These are phyloP conservation scores for Hetaerina titia DNA, from an alignment of 2,888 invertebrate genomes.

Conservation along the genomic window DNA sequence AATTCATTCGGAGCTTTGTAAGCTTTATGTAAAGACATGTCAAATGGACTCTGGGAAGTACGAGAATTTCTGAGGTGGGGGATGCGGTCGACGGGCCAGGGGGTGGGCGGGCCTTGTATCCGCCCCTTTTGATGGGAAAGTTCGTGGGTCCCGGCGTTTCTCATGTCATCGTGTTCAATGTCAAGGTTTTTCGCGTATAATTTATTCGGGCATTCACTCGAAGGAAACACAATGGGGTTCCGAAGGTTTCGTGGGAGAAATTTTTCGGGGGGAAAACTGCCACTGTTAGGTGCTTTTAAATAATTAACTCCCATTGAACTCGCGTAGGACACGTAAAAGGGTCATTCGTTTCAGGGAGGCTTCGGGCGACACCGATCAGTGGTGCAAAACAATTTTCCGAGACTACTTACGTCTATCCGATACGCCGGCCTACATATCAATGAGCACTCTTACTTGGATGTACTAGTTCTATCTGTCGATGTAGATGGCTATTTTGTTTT, in stretches of 20 bases:
- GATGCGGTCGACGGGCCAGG: background rate
- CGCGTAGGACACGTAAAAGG: background rate
- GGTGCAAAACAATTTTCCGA: background rate
- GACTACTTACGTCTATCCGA: too few species aligned
- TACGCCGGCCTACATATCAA: too few species aligned
- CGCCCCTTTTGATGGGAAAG: background rate
- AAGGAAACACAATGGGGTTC: background rate
- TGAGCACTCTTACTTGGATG: background rate
- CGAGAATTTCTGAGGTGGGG: background rate
- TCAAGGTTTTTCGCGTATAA: conserved; percentile 26
- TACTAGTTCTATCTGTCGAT: too few species aligned
- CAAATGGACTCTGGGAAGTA: conserved; percentile 3
- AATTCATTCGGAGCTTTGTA: conserved; percentile 15
- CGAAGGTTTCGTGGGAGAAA: background rate
- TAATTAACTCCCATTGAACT: background rate
- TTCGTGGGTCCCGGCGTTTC: background rate
- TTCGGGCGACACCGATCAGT: background rate
- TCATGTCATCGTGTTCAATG: background rate
- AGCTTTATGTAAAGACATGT: conserved; percentile 21
- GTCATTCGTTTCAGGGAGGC: background rate
- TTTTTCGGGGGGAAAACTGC: background rate
- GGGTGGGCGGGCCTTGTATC: background rate
- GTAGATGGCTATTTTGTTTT: too few species aligned
- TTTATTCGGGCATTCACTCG: conserved; percentile 32
- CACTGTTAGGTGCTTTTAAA: background rate